phyloP scores from a whole-genome alignment of 2,888 invertebrate species.

The Cephalotes varians region DNA sequence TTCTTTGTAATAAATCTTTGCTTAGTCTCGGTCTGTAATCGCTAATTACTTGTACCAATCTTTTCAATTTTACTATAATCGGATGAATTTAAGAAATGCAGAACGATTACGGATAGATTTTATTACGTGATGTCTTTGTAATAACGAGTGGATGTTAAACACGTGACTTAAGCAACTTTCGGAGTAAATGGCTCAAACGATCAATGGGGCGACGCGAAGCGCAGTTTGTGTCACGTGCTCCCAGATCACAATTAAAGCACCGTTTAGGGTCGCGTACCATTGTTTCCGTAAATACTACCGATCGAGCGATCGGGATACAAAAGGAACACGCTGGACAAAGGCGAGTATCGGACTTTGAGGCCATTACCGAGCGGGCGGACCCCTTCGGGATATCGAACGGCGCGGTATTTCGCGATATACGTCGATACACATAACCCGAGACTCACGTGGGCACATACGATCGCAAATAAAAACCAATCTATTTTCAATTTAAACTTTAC shows the following conservation, averaged over 20 bases:
- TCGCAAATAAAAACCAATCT: background rate
- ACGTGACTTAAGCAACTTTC: slow-evolving; percentile 8
- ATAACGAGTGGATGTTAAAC: slow-evolving; percentile 19
- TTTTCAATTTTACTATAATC: background rate
- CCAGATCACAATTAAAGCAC: slow-evolving; percentile 62
- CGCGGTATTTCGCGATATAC: slow-evolving; percentile 5
- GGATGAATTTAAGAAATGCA: background rate
- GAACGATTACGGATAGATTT: background rate
- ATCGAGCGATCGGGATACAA: slow-evolving; percentile 63
- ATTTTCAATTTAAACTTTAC: slow-evolving; percentile 3
- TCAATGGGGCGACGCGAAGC: slow-evolving; percentile 18
- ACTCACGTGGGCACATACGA: background rate
- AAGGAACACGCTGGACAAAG: slow-evolving; percentile 60
- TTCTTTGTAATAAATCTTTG: background rate
- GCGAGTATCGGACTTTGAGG: slow-evolving; percentile 62
- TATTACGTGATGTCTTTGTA: slow-evolving; percentile 13
- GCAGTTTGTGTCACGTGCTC: slow-evolving; percentile 39
- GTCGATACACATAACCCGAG: slow-evolving; percentile 1
- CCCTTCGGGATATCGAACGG: slow-evolving; percentile 50
- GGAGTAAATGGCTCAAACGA: background rate
- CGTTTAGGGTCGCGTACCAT: slow-evolving; percentile 66
- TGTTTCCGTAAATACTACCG: slow-evolving; percentile 65
- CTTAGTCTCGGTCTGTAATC: background rate
- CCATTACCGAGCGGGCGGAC: slow-evolving; percentile 34
- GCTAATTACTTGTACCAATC: background rate